phyloP scores from a whole-genome alignment of 2,113 vertebrate species.

The Murina feae region DNA sequence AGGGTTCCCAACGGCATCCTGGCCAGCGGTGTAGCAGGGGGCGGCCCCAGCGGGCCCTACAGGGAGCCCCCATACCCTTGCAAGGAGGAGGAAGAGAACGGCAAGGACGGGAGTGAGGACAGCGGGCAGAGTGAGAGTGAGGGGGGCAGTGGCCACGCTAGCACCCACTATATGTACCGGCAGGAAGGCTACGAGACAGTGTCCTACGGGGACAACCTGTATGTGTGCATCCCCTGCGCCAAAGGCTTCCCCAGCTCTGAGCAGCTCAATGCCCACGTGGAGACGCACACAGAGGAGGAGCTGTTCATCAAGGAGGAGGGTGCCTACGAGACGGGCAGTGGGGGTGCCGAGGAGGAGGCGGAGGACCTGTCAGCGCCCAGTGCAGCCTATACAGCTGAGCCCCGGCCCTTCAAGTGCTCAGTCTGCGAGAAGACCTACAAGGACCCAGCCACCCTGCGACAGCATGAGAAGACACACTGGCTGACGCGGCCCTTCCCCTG shows the following conservation, averaged over 20 bases:
- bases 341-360: slow-evolving; percentile 86
- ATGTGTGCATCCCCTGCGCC: slow-evolving; percentile 97
- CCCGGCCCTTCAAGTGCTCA: slow-evolving; percentile 93
- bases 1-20: slow-evolving; percentile 90
- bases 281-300: slow-evolving; percentile 95
- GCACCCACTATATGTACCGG: slow-evolving; percentile 91
- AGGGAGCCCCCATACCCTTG: slow-evolving; percentile 85
- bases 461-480: slow-evolving; percentile 98
- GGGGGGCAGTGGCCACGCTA: slow-evolving; percentile 82
- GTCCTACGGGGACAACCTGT: slow-evolving; percentile 95
- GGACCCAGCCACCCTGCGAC: slow-evolving; percentile 94
- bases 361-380: slow-evolving; percentile 91
- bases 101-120: slow-evolving; percentile 92
- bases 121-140: slow-evolving; percentile 92
- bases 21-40: slow-evolving; percentile 51
- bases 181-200: slow-evolving; percentile 94
- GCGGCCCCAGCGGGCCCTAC: slow-evolving; percentile 78
- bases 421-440: slow-evolving; percentile 98
- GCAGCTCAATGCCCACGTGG: slow-evolving; percentile 96
- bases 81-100: slow-evolving; percentile 93
- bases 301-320: slow-evolving; percentile 95
- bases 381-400: slow-evolving; percentile 79
- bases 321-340: slow-evolving; percentile 78
- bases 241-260: slow-evolving; percentile 98
- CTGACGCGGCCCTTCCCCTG: slow-evolving; percentile 96